Percentiles rank a stretch among this genome's conserved stretches.
These are phyloP conservation scores for Hypanus sabinus DNA, from an alignment of 2,113 vertebrate species.

Conservation along the genomic window DNA sequence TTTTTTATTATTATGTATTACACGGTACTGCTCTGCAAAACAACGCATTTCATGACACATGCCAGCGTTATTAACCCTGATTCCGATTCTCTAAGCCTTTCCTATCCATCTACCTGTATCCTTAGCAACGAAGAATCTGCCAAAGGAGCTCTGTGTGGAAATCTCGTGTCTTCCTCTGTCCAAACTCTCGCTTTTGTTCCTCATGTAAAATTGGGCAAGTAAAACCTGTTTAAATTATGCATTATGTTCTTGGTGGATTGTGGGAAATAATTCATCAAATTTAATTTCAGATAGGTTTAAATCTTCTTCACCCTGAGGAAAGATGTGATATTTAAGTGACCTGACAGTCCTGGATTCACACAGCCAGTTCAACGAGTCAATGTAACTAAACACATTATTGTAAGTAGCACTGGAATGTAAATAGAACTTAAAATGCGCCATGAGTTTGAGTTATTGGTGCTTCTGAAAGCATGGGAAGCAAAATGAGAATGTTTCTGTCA, in stretches of 20 bases:
- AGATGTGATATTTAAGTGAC: background rate
- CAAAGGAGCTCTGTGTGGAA: too few species aligned
- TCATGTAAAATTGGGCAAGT: background rate
- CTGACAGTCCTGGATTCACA: background rate
- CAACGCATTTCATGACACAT: too few species aligned
- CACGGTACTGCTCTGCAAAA: too few species aligned
- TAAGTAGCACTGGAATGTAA: background rate
- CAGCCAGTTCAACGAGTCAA: background rate
- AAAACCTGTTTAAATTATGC: background rate
- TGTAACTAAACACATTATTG: background rate
- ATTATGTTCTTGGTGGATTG: background rate
- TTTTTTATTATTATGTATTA: too few species aligned
- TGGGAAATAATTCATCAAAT: background rate
- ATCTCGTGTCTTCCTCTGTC: too few species aligned
- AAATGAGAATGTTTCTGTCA: background rate
- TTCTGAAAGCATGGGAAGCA: background rate
- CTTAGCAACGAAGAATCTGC: too few species aligned
- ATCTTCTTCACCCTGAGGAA: background rate
- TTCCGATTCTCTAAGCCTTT: too few species aligned
- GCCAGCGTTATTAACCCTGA: too few species aligned
- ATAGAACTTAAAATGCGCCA: background rate
- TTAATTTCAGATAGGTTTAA: background rate
- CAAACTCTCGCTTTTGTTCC: too few species aligned
- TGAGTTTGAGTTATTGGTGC: background rate
- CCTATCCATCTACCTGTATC: too few species aligned